phyloP scores from a whole-genome alignment of 2,113 vertebrate species.

The Heterocephalus glaber region DNA sequence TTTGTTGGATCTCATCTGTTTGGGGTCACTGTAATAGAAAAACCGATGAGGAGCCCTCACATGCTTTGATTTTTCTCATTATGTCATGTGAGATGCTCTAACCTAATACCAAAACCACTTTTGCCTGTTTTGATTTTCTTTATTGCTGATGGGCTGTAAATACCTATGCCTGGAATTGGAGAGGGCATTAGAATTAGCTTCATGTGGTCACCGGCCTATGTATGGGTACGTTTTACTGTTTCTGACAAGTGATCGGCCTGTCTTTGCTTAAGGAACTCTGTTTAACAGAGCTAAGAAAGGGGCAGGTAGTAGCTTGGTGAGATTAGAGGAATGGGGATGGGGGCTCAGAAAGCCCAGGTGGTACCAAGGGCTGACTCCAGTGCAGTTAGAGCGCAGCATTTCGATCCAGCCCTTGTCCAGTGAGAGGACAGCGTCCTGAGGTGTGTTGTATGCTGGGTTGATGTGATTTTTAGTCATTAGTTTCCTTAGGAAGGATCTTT shows the following conservation, averaged over 20 bases:
- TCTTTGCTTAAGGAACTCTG: neutral
- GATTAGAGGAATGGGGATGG: fast-evolving
- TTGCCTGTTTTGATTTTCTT: neutral
- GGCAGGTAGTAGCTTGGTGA: too few species aligned
- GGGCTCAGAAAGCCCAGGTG: neutral
- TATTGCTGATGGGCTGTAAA: neutral
- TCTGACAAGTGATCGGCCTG: neutral
- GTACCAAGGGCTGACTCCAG: neutral
- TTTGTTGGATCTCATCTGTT: fast-evolving
- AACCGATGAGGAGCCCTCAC: neutral
- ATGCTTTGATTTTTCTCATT: neutral
- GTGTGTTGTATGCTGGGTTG: neutral
- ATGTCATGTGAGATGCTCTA: neutral
- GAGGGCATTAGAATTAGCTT: neutral
- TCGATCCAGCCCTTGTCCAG: neutral
- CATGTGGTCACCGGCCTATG: neutral
- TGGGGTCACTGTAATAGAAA: neutral
- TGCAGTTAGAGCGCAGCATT: neutral
- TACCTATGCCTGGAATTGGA: neutral
- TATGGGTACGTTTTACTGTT: neutral
- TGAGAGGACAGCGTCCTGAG: neutral
- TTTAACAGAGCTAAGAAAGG: neutral
- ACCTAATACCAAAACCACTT: neutral
- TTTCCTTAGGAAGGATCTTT: neutral
- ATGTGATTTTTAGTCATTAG: neutral